Conservation (phyloP, 2,888 invertebrate genomes). For the Drosophila meridiana region DNA sequence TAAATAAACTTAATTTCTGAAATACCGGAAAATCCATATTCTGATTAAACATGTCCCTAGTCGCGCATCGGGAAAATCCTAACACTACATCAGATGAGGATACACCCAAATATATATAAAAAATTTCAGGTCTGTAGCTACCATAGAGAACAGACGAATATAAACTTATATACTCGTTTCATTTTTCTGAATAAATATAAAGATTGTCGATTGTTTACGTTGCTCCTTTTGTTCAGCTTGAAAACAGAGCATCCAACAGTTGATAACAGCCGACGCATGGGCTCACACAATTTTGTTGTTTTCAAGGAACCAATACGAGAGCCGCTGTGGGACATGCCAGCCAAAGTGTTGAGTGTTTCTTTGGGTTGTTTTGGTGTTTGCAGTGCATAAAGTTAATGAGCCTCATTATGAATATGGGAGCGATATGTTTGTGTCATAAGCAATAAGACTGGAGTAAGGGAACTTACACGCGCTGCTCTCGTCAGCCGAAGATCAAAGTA, state of each 20-base stretch:
- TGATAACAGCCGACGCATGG: not conserved
- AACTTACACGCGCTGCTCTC: slow-evolving; percentile 64
- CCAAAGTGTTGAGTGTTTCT: slow-evolving; percentile 73
- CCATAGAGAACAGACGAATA: too few relatives aligned
- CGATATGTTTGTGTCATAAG: slow-evolving; percentile 79
- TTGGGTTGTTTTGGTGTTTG: slow-evolving; percentile 39
- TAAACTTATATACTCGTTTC: not conserved
- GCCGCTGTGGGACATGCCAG: slow-evolving; percentile 47
- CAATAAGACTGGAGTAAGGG: slow-evolving; percentile 60
- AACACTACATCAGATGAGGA: too few relatives aligned
- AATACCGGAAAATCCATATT: too few relatives aligned
- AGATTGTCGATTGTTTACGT: not conserved
- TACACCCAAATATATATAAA: too few relatives aligned
- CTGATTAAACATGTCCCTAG: too few relatives aligned
- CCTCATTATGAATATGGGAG: slow-evolving; percentile 83
- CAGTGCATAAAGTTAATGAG: slow-evolving; percentile 80
- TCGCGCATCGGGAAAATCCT: too few relatives aligned
- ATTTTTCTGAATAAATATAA: not conserved
- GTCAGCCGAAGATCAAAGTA: slow-evolving; percentile 81
- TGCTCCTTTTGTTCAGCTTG: not conserved
- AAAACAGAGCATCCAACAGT: slow-evolving; percentile 7
- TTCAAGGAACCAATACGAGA: slow-evolving; percentile 1
- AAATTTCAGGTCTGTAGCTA: too few relatives aligned
- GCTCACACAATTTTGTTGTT: slow-evolving; percentile 7
- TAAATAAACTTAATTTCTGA: too few relatives aligned